Conservation (phyloP, 2,113 vertebrate genomes). For the Promerops cafer region DNA sequence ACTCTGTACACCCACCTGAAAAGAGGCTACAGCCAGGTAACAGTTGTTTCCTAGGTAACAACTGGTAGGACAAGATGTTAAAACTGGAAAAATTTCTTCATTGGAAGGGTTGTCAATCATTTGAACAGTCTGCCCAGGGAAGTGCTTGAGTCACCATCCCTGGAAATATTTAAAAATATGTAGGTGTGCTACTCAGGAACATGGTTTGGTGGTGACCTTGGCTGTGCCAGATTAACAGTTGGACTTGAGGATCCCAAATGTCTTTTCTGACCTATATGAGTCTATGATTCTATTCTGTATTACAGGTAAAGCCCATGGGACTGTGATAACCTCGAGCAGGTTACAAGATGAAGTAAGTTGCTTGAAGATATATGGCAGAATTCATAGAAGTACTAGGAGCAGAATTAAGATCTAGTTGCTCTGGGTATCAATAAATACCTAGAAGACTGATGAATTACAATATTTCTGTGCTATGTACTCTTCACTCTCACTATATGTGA, state of each 20-base stretch:
- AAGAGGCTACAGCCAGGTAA: background rate
- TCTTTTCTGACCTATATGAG: background rate
- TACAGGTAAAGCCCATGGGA: background rate
- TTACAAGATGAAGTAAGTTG: background rate
- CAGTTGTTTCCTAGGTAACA: background rate
- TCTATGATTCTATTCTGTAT: background rate
- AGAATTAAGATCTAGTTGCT: background rate
- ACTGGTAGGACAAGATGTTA: background rate
- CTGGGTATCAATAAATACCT: background rate
- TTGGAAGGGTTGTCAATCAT: background rate
- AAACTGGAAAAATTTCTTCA: background rate
- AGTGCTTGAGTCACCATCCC: background rate
- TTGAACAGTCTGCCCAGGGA: background rate
- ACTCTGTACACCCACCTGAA: background rate
- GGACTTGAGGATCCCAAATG: background rate
- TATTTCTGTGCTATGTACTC: background rate
- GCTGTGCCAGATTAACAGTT: background rate
- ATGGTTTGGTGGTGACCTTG: background rate
- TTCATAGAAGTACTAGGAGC: background rate
- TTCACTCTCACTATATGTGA: background rate
- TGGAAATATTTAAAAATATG: background rate
- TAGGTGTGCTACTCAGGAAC: background rate
- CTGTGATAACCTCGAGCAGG: background rate
- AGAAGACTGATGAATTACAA: background rate
- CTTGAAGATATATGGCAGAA: background rate